Conservation (phyloP, 30 jellyfish, hydroid and myxozoan genomes). For the Aurelia sp. region DNA sequence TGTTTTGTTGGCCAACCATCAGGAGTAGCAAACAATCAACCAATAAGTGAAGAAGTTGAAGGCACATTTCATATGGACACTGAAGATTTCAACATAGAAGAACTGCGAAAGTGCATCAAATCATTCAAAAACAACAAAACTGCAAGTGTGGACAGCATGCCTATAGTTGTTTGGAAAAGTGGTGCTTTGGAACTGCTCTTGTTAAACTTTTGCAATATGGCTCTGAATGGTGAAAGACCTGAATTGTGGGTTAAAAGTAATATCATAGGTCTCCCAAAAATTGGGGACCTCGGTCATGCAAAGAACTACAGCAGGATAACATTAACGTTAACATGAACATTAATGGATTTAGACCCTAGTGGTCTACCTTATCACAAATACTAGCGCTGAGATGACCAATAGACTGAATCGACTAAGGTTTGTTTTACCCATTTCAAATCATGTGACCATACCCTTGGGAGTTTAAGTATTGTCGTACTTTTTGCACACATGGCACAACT, state of each 20-base stretch:
- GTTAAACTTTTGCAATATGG: conserved; percentile 14
- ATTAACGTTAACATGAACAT: no score
- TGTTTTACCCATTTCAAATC: no score
- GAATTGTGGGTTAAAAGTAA: conserved; percentile 9
- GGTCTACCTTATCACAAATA: no score
- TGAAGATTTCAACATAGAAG: conserved; percentile 27
- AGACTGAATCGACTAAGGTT: no score
- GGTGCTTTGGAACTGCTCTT: background rate
- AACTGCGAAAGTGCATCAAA: background rate
- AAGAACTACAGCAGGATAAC: conserved; percentile 11
- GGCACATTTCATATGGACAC: background rate
- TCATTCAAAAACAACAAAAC: background rate
- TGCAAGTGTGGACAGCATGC: conserved; percentile 41
- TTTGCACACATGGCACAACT: no score
- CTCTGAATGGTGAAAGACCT: conserved; percentile 19
- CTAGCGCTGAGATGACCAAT: no score
- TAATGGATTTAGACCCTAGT: no score
- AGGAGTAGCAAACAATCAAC: background rate
- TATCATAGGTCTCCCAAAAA: conserved; percentile 25
- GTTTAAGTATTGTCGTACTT: no score
- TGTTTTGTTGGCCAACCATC: conserved; percentile 50
- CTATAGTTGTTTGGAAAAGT: conserved; percentile 18
- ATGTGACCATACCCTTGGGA: no score
- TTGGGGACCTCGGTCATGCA: conserved; percentile 14
- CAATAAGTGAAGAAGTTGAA: background rate